A percentile compares a stretch with the other conserved stretches of the same genome.
Evolutionary conservation across 1,140 invertebrate genomes (phyloP).

Genomic region (Phymorhynchus buccinoides): DNA sequence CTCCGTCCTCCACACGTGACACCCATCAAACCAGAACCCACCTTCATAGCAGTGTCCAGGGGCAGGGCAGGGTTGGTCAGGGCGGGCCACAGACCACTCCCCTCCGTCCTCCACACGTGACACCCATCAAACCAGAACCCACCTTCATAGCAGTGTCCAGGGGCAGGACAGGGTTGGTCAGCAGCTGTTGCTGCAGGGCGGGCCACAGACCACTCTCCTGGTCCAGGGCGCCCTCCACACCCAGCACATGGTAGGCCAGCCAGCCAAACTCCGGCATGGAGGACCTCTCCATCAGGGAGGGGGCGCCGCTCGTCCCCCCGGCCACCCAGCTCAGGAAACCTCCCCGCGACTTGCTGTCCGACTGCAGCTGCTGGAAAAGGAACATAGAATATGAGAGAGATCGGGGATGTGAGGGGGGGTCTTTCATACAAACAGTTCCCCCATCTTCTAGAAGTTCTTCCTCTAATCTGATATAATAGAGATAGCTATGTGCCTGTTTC

Average conservation of each 20-base stretch:
- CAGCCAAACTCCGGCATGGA: constrained; percentile 78
- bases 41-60: no score
- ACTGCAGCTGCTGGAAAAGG: constrained; percentile 35
- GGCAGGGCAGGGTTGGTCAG: no score
- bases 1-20: no score
- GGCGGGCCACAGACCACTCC: no score
- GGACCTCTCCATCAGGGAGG: constrained; percentile 77
- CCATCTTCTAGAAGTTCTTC: no score
- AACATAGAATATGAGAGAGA: no score
- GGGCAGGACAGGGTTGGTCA: constrained; percentile 75
- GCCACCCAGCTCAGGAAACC: constrained; percentile 23
- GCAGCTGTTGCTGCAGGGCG: constrained; percentile 79
- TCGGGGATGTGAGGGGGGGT: background rate
- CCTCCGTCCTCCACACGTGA: no score
- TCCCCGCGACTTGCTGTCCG: constrained; percentile 22
- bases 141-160: constrained; percentile 83
- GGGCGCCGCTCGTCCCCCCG: constrained; percentile 48
- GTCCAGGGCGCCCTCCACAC: constrained; percentile 81
- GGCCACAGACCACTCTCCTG: constrained; percentile 80
- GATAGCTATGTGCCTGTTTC: no score
- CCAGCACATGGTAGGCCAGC: constrained; percentile 82
- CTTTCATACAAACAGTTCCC: no score
- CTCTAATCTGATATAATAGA: no score
- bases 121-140: no score
- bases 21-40: no score